Conservation (phyloP, 1,140 invertebrate species). For the Psilanteris sp. region DNA sequence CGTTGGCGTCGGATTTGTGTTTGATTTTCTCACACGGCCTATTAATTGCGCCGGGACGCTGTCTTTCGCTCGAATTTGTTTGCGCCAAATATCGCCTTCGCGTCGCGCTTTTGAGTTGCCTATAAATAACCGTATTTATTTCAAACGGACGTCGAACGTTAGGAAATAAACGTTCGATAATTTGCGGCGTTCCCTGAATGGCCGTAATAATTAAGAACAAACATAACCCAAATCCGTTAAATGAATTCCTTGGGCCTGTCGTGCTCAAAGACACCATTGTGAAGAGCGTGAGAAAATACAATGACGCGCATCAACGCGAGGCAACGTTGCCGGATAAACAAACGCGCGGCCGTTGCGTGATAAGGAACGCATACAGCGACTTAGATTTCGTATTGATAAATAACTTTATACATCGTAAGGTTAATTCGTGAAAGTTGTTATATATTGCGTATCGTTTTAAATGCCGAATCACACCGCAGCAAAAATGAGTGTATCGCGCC, state of each 20-base stretch:
- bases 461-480: slow-evolving; percentile 17
- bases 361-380: slow-evolving; percentile 37
- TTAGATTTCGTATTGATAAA: slow-evolving; percentile 54
- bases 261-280: slow-evolving; percentile 46
- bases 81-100: too few relatives aligned
- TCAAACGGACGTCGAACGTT: too few relatives aligned
- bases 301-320: slow-evolving; percentile 32
- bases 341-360: slow-evolving; percentile 32
- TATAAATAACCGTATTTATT: too few relatives aligned
- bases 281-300: slow-evolving; percentile 51
- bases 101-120: too few relatives aligned
- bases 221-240: slow-evolving; percentile 43
- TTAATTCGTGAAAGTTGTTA: slow-evolving; percentile 45
- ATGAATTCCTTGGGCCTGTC: slow-evolving; percentile 29
- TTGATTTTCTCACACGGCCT: too few relatives aligned
- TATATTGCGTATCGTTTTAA: slow-evolving; percentile 5
- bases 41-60: too few relatives aligned
- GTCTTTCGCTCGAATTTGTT: too few relatives aligned
- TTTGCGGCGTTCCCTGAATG: slow-evolving; percentile 1
- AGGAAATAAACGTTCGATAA: neutral
- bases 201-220: slow-evolving; percentile 20
- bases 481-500: slow-evolving; percentile 16
- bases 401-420: slow-evolving; percentile 20
- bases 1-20: too few relatives aligned
- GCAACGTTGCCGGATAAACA: slow-evolving; percentile 36